A percentile compares a stretch with the other conserved stretches of the same genome.
These are phyloP conservation scores for Pentalonia nigronervosa DNA, from an alignment of 1,140 invertebrate species.

Conservation along the genomic window DNA sequence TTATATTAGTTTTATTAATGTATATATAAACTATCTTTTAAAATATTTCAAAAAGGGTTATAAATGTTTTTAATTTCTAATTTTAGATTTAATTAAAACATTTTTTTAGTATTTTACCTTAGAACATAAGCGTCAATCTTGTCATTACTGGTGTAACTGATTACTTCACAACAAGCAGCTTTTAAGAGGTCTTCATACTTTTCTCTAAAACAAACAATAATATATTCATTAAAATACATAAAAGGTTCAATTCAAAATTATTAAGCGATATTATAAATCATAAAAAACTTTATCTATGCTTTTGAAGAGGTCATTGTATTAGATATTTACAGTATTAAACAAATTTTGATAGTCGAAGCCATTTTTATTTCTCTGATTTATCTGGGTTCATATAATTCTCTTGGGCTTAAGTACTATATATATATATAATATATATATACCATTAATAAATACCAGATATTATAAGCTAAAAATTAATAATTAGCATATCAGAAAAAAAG, in stretches of 20 bases:
- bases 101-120: conserved; percentile 73
- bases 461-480: background rate
- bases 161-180: conserved; percentile 94
- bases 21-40: background rate
- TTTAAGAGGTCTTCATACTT: conserved; percentile 88
- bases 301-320: conserved; percentile 23
- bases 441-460: background rate
- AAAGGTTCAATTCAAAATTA: background rate
- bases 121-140: conserved; percentile 95
- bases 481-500: background rate
- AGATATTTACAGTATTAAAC: background rate
- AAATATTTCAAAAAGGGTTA: background rate
- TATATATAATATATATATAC: background rate
- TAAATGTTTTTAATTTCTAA: background rate
- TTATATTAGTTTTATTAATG: no score
- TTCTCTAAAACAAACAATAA: conserved; percentile 71
- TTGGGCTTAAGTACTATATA: background rate
- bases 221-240: background rate
- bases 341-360: background rate
- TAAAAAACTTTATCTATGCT: background rate
- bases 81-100: background rate
- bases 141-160: conserved; percentile 88
- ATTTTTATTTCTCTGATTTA: conserved; percentile 23
- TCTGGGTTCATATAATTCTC: background rate
- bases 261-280: background rate